Evolutionary conservation across 2,888 invertebrate genomes (phyloP), one percentile per base, ranked within the genome.

Genomic region (Shargacucullia verbasci): DNA sequence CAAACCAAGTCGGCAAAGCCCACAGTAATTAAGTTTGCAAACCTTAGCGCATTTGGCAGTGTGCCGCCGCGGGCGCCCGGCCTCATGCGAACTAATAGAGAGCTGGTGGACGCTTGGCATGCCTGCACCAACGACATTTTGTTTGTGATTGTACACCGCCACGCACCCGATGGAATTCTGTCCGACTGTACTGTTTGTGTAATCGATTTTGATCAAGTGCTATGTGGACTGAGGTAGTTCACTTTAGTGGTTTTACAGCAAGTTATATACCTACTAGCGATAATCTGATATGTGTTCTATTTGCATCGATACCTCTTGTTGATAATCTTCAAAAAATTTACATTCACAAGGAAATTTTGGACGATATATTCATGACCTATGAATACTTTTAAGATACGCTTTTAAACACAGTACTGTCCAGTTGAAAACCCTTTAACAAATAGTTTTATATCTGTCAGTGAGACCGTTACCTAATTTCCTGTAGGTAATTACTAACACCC

Each of bases 21-120:
- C 10, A 62, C 44, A 70, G 68, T 70, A 75, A 83, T 82, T 78
- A 80, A 80, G 78, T 78, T 81, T 64, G 65, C 69, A 70, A 82
- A 74, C 74, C 68, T 74, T 63, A 60, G 65, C 20, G 20, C 64
- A 74, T 75, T 82, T 84, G 81, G 82, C 82, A 74, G 58, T 49
- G 43, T 74, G 82, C 81, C 83, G 69, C 61, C n/a, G n/a, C n/a
- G n/a, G n/a, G n/a, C n/a, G n/a, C n/a, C n/a, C 44, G 48, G 58
- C 52, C 49, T 62, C 55, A 39, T 34, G 52, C 54, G 64, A 50
- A 67, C 59, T 66, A 64, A 63, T 61, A 73, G 64, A 62, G 73
- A 64, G 49, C 45, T 66, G 56, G 58, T 69, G 50, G 62, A 45
- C 59, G 47, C 33, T 29, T 67, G 50, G 54, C 60, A 61, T 59